These are phyloP conservation scores for Aphelinus certus DNA, from an alignment of 1,140 invertebrate species.

Conservation along the genomic window DNA sequence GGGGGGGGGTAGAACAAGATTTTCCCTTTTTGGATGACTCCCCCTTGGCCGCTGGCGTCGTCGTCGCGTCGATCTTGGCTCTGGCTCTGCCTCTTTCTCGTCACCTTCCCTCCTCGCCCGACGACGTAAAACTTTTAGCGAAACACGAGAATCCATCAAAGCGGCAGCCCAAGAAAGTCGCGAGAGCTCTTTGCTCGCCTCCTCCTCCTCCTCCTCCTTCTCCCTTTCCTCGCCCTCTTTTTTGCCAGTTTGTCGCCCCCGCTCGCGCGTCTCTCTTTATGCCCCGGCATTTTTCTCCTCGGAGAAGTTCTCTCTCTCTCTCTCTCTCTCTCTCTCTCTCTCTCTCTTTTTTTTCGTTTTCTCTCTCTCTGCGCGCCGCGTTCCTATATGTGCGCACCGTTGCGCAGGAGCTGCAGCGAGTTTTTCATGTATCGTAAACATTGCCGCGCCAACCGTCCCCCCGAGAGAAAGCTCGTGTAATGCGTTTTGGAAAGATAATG, in stretches of 20 bases:
- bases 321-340: neutral
- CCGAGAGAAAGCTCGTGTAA: neutral
- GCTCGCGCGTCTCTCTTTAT: too few relatives aligned
- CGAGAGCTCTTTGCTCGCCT: neutral
- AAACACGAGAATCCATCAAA: slow-evolving; percentile 52
- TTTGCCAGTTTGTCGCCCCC: too few relatives aligned
- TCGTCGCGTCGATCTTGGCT: slow-evolving; percentile 25
- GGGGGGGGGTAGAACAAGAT: slow-evolving; percentile 18
- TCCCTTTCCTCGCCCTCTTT: too few relatives aligned
- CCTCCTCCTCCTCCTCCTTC: too few relatives aligned
- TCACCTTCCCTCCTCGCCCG: slow-evolving; percentile 27
- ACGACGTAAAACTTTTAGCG: slow-evolving; percentile 44
- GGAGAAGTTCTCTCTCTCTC: slow-evolving; percentile 1
- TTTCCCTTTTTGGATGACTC: slow-evolving; percentile 10
- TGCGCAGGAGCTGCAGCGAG: slow-evolving; percentile 13
- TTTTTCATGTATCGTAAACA: slow-evolving; percentile 32
- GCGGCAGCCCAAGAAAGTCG: slow-evolving; percentile 23
- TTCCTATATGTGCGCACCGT: too few relatives aligned
- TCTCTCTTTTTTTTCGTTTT: slow-evolving; percentile 5
- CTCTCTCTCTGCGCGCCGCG: neutral
- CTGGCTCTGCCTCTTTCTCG: slow-evolving; percentile 17
- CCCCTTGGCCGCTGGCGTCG: neutral
- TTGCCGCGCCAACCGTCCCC: slow-evolving; percentile 3
- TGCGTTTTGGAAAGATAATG: slow-evolving; percentile 35
- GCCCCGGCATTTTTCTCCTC: too few relatives aligned